A percentile compares a stretch with the other conserved stretches of the same genome.
phyloP scores from a whole-genome alignment of 2,888 invertebrate species.

The Idaea aversata region DNA sequence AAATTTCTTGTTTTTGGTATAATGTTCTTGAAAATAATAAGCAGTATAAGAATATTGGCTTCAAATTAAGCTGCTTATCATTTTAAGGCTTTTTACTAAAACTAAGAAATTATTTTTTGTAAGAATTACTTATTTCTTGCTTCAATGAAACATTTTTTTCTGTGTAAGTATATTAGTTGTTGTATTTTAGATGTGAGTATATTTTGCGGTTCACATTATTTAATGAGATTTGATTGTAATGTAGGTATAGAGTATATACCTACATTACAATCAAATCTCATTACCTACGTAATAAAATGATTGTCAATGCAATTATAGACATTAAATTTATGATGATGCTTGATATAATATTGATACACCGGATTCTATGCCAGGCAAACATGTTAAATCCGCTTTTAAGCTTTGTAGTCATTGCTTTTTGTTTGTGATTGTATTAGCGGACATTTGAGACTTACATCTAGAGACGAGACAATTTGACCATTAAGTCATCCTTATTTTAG shows the following conservation, averaged over 20 bases:
- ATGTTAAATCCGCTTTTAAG: constrained; percentile 71
- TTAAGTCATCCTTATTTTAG: constrained; percentile 75
- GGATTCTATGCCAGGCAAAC: constrained; percentile 63
- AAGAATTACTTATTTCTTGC: too few relatives aligned
- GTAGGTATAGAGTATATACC: constrained; percentile 10
- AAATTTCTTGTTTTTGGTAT: too few relatives aligned
- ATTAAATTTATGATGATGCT: constrained; percentile 42
- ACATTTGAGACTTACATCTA: constrained; percentile 73
- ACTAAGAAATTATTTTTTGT: too few relatives aligned
- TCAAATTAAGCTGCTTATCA: too few relatives aligned
- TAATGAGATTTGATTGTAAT: constrained; percentile 13
- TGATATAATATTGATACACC: constrained; percentile 64
- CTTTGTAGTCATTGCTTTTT: constrained; percentile 64
- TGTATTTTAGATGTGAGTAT: too few relatives aligned
- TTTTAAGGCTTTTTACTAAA: too few relatives aligned
- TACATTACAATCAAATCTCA: too few relatives aligned
- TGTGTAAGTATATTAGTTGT: too few relatives aligned
- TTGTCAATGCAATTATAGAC: constrained; percentile 13
- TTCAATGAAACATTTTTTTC: too few relatives aligned
- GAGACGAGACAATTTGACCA: constrained; percentile 71
- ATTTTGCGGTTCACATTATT: not conserved
- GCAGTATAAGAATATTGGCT: too few relatives aligned
- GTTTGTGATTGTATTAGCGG: constrained; percentile 73
- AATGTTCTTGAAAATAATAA: too few relatives aligned
- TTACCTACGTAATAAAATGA: constrained; percentile 14